A percentile compares a stretch with the other conserved stretches of the same genome.
These are phyloP conservation scores for Myxocyprinus asiaticus DNA, from an alignment of 2,113 vertebrate genomes.

Conservation along the genomic window DNA sequence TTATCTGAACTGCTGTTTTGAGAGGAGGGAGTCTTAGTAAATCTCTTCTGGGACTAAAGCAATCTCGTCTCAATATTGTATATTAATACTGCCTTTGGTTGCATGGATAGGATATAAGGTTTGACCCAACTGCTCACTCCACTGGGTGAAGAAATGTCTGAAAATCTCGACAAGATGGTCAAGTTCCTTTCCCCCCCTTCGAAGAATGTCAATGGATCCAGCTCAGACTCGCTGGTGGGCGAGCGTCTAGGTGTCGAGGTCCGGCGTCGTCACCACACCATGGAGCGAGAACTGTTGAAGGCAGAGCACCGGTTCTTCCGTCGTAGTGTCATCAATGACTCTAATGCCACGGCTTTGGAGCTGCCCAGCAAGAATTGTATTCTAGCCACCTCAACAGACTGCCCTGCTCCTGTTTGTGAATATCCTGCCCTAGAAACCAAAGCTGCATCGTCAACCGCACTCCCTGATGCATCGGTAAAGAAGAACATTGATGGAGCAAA, in stretches of 20 bases:
- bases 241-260: constrained; percentile 81
- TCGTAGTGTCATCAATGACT: constrained; percentile 97
- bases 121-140: constrained; percentile 60
- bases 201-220: constrained; percentile 86
- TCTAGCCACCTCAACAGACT: constrained; percentile 69
- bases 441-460: constrained; percentile 24
- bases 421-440: constrained; percentile 32
- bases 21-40: not conserved
- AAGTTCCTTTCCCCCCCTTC: constrained; percentile 81
- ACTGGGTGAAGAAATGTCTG: constrained; percentile 77
- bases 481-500: constrained; percentile 37
- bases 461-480: constrained; percentile 46
- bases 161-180: constrained; percentile 78
- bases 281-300: constrained; percentile 90
- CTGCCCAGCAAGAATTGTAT: constrained; percentile 84
- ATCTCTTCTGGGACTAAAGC: not conserved
- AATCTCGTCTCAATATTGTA: constrained; percentile 38
- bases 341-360: constrained; percentile 92
- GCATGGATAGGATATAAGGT: constrained; percentile 60
- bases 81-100: constrained; percentile 31
- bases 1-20: constrained; percentile 55
- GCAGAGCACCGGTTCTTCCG: constrained; percentile 94
- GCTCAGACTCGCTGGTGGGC: constrained; percentile 89
- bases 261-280: constrained; percentile 92
- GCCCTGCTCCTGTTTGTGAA: constrained; percentile 26